Evolutionary conservation across 2,797 vertebrate genomes (phyloP), one percentile per base, ranked within the genome.

Genomic region (Lateolabrax maculatus): DNA sequence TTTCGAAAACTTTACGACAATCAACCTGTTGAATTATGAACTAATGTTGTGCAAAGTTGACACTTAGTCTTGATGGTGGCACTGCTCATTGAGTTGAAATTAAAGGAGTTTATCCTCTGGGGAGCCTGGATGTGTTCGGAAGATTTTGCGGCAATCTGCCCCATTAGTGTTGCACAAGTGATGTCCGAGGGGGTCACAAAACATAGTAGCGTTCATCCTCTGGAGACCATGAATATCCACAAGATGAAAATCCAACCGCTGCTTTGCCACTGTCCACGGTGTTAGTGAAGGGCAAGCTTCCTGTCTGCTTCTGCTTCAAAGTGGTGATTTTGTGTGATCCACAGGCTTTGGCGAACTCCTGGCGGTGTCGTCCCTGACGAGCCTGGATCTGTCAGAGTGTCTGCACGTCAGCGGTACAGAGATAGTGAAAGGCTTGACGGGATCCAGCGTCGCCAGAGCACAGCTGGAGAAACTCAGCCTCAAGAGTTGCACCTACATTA

Each of bases 351-450:
- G 83, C 0, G 94, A 95, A 13, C 83, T 97, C 19, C 90, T 95
- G 70, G 72, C 68, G 1, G 68, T 96, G 57, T 52, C 70, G 6
- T 76, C 91, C 34, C 89, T 97, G 79, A 93, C 31, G 81, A 92
- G 77, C 66, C 90, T 97, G 51, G 92, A 96, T 75, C 84, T 97
- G 77, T 96, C 96, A 0, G 95, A 96, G 84, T 97, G 97, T 89
- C 90, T 95, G 49, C 93, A 95, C 5, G 67, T 97, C 82, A 96
- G 91, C 0, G 96, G 96, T 0, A 46, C 27, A 4, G 96, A 95
- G 78, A 87, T 97, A 29, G 94, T 93, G 49, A 96, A 92, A 68
- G 93, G 95, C 9, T 57, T 96, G 61, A 88, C 83, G 0, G 75
- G 63, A 1, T 68, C 39, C 0, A 6, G 57, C 9, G 52, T 70